A percentile compares a stretch with the other conserved stretches of the same genome.
Conservation (phyloP, 2,797 vertebrate genomes). For the Oreochromis grahami region DNA sequence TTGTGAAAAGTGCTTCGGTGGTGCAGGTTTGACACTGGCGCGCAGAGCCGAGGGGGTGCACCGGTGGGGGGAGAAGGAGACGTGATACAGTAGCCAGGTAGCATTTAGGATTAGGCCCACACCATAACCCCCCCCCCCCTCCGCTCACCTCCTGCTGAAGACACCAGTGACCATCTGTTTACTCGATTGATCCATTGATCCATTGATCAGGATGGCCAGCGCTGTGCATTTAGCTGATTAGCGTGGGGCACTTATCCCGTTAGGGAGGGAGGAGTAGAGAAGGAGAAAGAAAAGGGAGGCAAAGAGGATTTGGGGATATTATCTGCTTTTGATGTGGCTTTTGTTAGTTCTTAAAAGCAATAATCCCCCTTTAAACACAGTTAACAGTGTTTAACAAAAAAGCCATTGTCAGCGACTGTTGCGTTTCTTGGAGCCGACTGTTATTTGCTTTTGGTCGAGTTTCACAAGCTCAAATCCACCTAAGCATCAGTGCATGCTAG, state of each 20-base stretch:
- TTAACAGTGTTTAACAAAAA: slow-evolving; percentile 18
- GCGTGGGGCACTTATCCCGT: slow-evolving; percentile 67
- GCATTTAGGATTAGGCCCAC: slow-evolving; percentile 36
- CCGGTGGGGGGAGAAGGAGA: neutral
- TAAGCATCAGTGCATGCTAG: fast-evolving
- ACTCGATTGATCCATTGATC: slow-evolving; percentile 64
- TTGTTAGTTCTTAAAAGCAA: slow-evolving; percentile 24
- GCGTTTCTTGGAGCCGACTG: neutral
- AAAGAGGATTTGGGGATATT: slow-evolving; percentile 54
- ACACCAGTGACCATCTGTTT: slow-evolving; percentile 58
- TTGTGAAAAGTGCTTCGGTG: slow-evolving; percentile 9
- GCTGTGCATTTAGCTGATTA: slow-evolving; percentile 70
- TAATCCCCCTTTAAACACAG: slow-evolving; percentile 15
- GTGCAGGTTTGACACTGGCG: slow-evolving; percentile 9
- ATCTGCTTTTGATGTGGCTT: slow-evolving; percentile 47
- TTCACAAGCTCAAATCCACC: neutral
- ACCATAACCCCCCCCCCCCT: neutral
- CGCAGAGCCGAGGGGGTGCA: slow-evolving; percentile 3
- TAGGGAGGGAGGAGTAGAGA: slow-evolving; percentile 38
- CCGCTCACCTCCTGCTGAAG: neutral
- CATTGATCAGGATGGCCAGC: slow-evolving; percentile 56
- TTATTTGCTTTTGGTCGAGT: neutral
- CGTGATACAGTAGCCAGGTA: slow-evolving; percentile 55
- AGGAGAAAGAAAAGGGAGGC: slow-evolving; percentile 12
- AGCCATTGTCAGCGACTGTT: neutral